phyloP scores from a whole-genome alignment of 2,888 invertebrate genomes.

The Caradrina clavipalpis region DNA sequence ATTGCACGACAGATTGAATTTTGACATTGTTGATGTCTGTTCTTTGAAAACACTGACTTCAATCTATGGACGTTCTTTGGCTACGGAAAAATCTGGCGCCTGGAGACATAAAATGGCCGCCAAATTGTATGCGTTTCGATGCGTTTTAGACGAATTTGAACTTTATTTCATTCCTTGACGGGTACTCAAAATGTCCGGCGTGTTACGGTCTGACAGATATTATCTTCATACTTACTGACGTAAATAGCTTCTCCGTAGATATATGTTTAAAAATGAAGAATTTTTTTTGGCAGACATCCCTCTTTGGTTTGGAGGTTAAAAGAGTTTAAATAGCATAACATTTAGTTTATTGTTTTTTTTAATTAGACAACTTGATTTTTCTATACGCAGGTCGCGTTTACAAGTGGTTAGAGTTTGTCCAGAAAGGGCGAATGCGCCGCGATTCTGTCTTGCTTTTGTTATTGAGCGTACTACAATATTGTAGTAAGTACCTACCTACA shows the following conservation, averaged over 20 bases:
- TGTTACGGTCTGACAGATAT: neutral
- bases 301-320: conserved; percentile 27
- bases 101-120: neutral
- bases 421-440: too few species aligned
- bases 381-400: too few species aligned
- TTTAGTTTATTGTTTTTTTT: too few species aligned
- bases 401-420: too few species aligned
- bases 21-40: conserved; percentile 46
- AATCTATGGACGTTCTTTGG: neutral
- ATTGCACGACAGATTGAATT: conserved; percentile 17
- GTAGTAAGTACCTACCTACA: too few species aligned
- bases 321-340: conserved; percentile 9
- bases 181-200: neutral
- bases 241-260: too few species aligned
- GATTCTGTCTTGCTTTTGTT: too few species aligned
- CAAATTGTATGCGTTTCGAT: neutral
- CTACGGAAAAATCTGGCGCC: neutral
- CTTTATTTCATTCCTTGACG: neutral
- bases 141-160: neutral
- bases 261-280: conserved; percentile 29
- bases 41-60: neutral
- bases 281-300: conserved; percentile 17
- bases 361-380: too few species aligned
- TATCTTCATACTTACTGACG: neutral
- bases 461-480: too few species aligned